Evolutionary conservation across 2,113 vertebrate genomes (phyloP), one percentile per base, ranked within the genome.

Genomic region (Calypte anna): DNA sequence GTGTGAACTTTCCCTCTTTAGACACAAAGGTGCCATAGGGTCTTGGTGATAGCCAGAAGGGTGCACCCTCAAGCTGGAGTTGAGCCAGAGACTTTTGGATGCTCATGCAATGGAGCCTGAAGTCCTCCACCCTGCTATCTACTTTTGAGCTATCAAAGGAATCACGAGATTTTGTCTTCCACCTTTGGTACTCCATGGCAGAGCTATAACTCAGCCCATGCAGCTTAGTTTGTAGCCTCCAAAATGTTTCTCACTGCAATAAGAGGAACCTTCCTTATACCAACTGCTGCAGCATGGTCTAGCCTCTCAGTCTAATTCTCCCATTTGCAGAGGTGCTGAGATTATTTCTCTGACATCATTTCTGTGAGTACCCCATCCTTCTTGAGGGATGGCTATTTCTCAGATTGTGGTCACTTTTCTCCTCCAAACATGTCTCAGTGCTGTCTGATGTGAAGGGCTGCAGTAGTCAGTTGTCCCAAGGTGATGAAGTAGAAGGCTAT

Each of bases 111-210:
- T 24, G 51, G 24, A 78, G 24, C 4, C 98, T 98, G 98, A 98
- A 98, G 98, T 98, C 98, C 98, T 98, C 98, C 96, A 81, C 98
- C 99, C 98, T 98, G 98, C 98, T 98, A 98, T 97, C 98, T 98
- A 40, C 40, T 40, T 46, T 46, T 46, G 98, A 98, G 98, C 98
- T 98, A 98, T 98, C 98, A 97, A 99, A 98, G 97, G 98, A 93
- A 94, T 36, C 3, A 8, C 9, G 4, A 2, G 4, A 5, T 3
- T 1, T 0, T 0, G 1, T 1, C 2, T 50, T 7, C 4, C 5
- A 22, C 22, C 2, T 50, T 8, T 7, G 0, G 4, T 25, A 10
- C 0, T 67, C 36, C 6, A 6, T 14, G 25, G 1, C 20, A 7
- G 5, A 66, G 2, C 27, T 2, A 9, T 15, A 33, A 53, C 14